Base-by-base conservation (phyloP, 2,113 vertebrate species). In the Tupaia tana region DNA sequence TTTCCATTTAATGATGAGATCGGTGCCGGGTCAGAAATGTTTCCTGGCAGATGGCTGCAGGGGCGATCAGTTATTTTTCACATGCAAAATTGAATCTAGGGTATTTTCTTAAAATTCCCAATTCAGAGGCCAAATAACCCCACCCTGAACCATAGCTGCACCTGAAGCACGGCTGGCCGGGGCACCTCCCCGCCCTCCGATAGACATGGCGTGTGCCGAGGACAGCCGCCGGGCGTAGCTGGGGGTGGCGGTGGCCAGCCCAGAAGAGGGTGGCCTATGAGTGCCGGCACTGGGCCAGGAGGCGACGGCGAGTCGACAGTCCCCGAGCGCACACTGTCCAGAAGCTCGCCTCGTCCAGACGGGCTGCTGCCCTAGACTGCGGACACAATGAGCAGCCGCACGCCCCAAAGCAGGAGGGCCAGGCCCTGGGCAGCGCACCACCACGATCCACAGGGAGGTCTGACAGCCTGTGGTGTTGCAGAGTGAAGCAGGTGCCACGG, bases 131-230 rank as follows among this genome's bases (percentile, higher is more conserved):
- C 18, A 29, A 22, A 58, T 20, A 74, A 29, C 5, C 9, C 11
- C 52, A 52, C 25, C 6, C 1, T 15, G 66, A 75, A 14, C 22
- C 2, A 1, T 0, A 22, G 31, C 13, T 25, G 61, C 27, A 18
- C 34, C 1, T 10, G 69, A 73, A 20, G 43, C 4, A 31, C 2
- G 7, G 83, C 0, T 10, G 71, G 1, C 12, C 7, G 27, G 8
- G n/a, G 10, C 1, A 7, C 27, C 2, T 4, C 14, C 0, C 43
- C 34, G 81, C 14, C 64, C 56, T 77, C 69, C 69, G 25, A 83
- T 6, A 69, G 77, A 22, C 1, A 0, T 0, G 2, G 20, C 19
- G 7, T 0, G 3, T 1, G 1, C 9, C 1, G 0, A 54, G 0
- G 29, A 3, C 8, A 18, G 29, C 66, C 0, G 3, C 9, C 0